These are phyloP conservation scores for Lucifuga dentata DNA, from an alignment of 2,113 vertebrate genomes.

Conservation along the genomic window DNA sequence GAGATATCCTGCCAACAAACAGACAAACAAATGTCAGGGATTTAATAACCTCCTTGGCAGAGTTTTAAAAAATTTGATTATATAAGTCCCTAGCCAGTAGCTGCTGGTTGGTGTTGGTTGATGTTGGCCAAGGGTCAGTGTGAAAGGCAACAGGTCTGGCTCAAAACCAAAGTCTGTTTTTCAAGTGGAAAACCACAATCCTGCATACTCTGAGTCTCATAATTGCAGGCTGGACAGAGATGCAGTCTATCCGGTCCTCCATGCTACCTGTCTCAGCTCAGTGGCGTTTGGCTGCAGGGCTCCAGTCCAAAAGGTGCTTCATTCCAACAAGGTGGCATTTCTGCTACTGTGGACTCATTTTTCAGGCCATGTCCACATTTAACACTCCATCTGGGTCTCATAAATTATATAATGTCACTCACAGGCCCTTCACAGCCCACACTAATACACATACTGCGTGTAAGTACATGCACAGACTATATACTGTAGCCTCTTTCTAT, in stretches of 20 bases:
- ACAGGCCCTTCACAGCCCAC: slow-evolving; percentile 35
- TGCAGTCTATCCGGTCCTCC: slow-evolving; percentile 37
- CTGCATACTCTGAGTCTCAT: slow-evolving; percentile 20
- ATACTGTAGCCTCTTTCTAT: background rate
- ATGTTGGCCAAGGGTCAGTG: background rate
- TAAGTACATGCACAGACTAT: too few species aligned
- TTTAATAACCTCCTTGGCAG: too few species aligned
- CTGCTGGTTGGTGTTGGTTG: too few species aligned
- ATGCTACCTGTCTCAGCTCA: slow-evolving; percentile 34
- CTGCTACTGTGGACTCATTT: slow-evolving; percentile 33
- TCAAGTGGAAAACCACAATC: slow-evolving; percentile 9
- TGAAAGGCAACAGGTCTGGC: background rate
- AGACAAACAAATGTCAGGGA: too few species aligned
- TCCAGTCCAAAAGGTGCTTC: slow-evolving; percentile 44
- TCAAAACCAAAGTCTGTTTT: slow-evolving; percentile 24
- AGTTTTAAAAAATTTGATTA: too few species aligned
- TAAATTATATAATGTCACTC: slow-evolving; percentile 66
- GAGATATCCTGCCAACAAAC: too few species aligned
- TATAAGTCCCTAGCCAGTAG: too few species aligned
- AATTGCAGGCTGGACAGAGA: slow-evolving; percentile 36
- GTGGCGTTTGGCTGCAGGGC: slow-evolving; percentile 39
- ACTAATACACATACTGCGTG: slow-evolving; percentile 27
- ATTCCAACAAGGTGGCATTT: slow-evolving; percentile 54
- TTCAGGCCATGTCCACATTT: slow-evolving; percentile 62
- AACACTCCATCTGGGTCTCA: slow-evolving; percentile 51